Conservation (phyloP, 2,113 vertebrate genomes). For the Apodemus sylvaticus region DNA sequence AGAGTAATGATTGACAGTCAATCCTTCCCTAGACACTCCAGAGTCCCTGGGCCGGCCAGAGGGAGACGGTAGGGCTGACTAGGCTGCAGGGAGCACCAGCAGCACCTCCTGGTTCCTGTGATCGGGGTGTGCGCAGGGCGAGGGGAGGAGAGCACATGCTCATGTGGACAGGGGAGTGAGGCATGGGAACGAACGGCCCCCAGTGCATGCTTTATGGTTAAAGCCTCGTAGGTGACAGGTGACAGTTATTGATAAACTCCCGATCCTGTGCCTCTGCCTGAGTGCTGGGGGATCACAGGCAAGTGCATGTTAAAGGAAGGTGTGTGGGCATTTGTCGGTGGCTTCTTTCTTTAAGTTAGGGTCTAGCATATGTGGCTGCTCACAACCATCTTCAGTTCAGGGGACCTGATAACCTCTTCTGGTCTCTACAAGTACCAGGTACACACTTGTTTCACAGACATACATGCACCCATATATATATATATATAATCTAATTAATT, state of each 20-base stretch:
- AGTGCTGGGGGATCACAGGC: neutral
- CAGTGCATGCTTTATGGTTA: conserved; percentile 83
- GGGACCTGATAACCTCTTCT: neutral
- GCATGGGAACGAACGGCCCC: conserved; percentile 10
- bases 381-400: neutral
- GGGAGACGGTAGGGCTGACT: neutral
- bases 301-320: neutral
- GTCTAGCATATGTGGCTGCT: neutral
- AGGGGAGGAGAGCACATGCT: conserved; percentile 66
- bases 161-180: conserved; percentile 62
- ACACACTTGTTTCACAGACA: neutral
- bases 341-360: neutral
- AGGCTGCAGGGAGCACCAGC: neutral
- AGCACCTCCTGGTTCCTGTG: conserved; percentile 64
- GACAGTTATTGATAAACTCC: conserved; percentile 75
- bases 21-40: neutral
- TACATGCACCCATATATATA: neutral
- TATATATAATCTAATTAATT: neutral
- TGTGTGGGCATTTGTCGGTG: neutral
- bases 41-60: neutral
- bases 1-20: neutral
- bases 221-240: conserved; percentile 87
- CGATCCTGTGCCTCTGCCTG: neutral
- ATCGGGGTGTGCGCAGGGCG: neutral
- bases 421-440: neutral